Conservation (phyloP, 1,140 invertebrate genomes). For the Mizuhopecten yessoensis region DNA sequence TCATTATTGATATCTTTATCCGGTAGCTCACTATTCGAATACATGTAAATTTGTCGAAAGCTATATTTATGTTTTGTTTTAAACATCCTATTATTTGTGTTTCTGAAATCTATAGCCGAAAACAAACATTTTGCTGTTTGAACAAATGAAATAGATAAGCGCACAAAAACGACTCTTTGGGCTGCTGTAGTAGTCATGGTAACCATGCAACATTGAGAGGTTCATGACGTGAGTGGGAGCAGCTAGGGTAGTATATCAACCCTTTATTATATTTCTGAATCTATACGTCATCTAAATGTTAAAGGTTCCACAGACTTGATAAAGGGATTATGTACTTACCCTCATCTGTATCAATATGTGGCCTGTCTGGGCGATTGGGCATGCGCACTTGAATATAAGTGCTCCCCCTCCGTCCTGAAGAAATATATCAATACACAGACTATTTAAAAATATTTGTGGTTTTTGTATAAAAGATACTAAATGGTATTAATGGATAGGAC, state of each 20-base stretch:
- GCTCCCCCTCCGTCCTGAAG: background rate
- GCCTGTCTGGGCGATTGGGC: conserved; percentile 28
- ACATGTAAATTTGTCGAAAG: background rate
- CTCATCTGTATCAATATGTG: background rate
- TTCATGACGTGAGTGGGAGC: no score
- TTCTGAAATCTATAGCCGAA: background rate
- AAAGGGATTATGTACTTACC: background rate
- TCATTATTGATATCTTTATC: background rate
- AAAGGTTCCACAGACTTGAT: background rate
- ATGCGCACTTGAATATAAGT: conserved; percentile 38
- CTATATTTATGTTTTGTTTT: background rate
- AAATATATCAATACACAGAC: background rate
- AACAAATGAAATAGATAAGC: background rate
- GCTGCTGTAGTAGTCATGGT: background rate
- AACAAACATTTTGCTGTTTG: background rate
- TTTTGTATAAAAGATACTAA: no score
- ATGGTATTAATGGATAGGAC: no score
- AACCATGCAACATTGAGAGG: no score
- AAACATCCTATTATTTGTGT: background rate
- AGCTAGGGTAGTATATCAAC: no score
- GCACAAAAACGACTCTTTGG: background rate
- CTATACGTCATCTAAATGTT: no score
- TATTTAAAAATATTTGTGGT: no score
- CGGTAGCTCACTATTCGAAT: background rate
- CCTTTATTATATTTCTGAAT: no score